phyloP scores from a whole-genome alignment of 2,113 vertebrate genomes.

The Pituophis catenifer region DNA sequence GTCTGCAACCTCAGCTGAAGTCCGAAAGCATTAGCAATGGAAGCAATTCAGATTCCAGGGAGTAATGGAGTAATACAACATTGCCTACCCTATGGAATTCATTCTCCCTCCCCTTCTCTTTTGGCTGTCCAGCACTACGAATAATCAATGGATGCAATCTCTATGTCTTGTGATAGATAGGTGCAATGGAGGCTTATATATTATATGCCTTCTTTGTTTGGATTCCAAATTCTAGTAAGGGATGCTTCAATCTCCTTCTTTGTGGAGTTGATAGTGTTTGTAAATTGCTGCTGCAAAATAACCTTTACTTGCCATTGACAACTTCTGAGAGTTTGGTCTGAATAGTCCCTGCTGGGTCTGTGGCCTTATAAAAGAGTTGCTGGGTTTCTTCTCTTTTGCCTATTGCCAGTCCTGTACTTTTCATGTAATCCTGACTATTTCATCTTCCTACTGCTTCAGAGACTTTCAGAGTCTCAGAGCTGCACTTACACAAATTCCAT shows the following conservation, averaged over 20 bases:
- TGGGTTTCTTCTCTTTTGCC: background rate
- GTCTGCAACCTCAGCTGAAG: background rate
- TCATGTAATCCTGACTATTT: background rate
- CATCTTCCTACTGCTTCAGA: background rate
- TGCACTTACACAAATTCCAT: background rate
- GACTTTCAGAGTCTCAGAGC: background rate
- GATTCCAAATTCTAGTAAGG: background rate
- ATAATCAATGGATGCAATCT: background rate
- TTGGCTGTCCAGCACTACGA: background rate
- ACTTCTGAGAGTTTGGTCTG: background rate
- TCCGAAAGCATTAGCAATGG: background rate
- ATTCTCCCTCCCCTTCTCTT: background rate
- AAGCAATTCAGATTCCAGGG: background rate
- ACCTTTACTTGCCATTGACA: background rate
- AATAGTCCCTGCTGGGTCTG: background rate
- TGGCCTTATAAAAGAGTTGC: background rate
- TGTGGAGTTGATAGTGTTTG: background rate
- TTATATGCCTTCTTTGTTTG: background rate
- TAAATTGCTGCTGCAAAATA: background rate
- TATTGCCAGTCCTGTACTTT: background rate
- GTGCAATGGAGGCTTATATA: background rate
- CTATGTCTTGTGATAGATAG: background rate
- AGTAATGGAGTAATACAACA: background rate
- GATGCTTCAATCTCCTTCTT: background rate
- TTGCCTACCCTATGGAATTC: background rate